Evolutionary conservation across 2,113 vertebrate species (phyloP).

Genomic region (Mesitornis unicolor): DNA sequence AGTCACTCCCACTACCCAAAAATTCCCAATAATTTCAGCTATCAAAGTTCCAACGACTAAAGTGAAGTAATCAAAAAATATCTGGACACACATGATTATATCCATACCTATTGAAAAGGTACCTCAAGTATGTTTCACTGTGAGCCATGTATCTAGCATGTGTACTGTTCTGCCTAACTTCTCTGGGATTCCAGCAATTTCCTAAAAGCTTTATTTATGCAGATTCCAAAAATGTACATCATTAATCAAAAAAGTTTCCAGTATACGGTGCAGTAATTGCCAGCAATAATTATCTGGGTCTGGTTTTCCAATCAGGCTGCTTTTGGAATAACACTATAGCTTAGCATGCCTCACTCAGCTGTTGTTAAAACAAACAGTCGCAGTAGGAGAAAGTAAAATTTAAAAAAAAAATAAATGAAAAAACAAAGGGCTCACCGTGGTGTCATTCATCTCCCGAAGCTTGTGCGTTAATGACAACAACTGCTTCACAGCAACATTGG

Average conservation of each 20-base stretch:
- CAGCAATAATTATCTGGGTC: not conserved
- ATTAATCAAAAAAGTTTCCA: not conserved
- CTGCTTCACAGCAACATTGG: slow-evolving; percentile 81
- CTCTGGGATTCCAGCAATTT: not conserved
- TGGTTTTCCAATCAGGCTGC: not conserved
- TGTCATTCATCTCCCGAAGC: slow-evolving; percentile 84
- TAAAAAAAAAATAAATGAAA: not conserved
- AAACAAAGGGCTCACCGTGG: slow-evolving; percentile 78
- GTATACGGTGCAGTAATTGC: not conserved
- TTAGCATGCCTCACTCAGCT: not conserved
- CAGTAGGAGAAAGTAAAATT: not conserved
- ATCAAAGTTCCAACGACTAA: not conserved
- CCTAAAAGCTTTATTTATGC: not conserved
- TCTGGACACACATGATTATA: not conserved
- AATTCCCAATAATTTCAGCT: not conserved
- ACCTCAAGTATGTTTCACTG: not conserved
- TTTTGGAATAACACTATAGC: not conserved
- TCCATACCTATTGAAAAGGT: not conserved
- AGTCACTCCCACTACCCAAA: not conserved
- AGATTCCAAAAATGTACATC: not conserved
- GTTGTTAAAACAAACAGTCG: not conserved
- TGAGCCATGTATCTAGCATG: not conserved
- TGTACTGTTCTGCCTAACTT: not conserved
- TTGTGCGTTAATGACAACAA: slow-evolving; percentile 88
- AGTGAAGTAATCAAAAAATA: not conserved